Evolutionary conservation across 1,140 invertebrate genomes (phyloP).

Genomic region (Pogonognathellus flavescens): DNA sequence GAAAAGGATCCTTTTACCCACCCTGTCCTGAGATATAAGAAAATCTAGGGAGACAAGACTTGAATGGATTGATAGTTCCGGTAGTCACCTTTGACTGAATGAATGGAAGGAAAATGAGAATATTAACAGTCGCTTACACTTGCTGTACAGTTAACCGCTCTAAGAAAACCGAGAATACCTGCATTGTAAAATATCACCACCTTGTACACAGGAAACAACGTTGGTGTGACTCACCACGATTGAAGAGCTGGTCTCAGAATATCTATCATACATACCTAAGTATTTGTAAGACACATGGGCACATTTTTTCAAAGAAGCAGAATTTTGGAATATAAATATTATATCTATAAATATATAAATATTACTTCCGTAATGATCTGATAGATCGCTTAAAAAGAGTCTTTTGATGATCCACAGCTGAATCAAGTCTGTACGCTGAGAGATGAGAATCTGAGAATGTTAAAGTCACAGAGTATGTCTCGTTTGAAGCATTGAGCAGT

Average conservation of each 20-base stretch:
- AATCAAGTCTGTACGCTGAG: slow-evolving; percentile 27
- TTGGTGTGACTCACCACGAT: slow-evolving; percentile 49
- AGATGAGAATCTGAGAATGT: slow-evolving; percentile 29
- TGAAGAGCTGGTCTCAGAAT: slow-evolving; percentile 48
- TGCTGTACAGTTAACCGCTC: slow-evolving; percentile 25
- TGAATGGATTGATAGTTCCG: slow-evolving; percentile 21
- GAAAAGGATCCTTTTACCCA: slow-evolving; percentile 1
- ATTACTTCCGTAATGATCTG: slow-evolving; percentile 38
- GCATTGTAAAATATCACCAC: slow-evolving; percentile 34
- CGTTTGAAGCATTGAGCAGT: neutral
- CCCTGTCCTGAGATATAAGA: slow-evolving; percentile 4
- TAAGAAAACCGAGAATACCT: slow-evolving; percentile 4
- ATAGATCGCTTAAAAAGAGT: slow-evolving; percentile 9
- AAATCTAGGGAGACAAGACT: slow-evolving; percentile 14
- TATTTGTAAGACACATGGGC: slow-evolving; percentile 47
- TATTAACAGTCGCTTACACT: slow-evolving; percentile 18
- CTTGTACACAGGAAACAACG: slow-evolving; percentile 39
- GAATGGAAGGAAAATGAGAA: neutral
- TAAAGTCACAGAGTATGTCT: slow-evolving; percentile 16
- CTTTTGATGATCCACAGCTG: slow-evolving; percentile 46
- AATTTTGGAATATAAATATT: slow-evolving; percentile 42
- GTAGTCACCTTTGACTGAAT: slow-evolving; percentile 16
- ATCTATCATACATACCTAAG: slow-evolving; percentile 37
- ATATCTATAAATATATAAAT: slow-evolving; percentile 24
- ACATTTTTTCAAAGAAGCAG: slow-evolving; percentile 43